Base-by-base conservation (phyloP, 2,113 vertebrate genomes). In the Dendropsophus ebraccatus region DNA sequence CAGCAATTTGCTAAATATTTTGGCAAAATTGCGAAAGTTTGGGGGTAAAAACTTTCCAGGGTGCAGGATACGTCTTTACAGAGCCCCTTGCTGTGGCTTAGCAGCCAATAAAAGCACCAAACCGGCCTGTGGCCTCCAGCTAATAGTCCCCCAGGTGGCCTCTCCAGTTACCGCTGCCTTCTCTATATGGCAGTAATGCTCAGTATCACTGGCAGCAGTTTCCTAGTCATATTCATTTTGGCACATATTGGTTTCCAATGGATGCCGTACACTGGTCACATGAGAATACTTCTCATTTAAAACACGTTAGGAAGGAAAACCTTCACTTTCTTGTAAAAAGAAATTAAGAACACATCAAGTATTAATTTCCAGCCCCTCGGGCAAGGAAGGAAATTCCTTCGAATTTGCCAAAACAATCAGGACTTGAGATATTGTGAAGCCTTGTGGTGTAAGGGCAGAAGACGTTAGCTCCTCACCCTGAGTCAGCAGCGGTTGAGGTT, bases 381-480 rank as follows among this genome's bases (percentile, higher is more conserved):
- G 89, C 89, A 90, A 91, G 92, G 90, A 92, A 91, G 92, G 91
- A 91, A 91, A 92, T 92, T 91, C 91, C 90, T 91, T 87, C 87
- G 89, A 88, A 87, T 90, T 90, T 88, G 89, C 88, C 90, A 91
- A 91, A 91, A 90, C 89, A 92, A 91, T 92, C 90, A 90, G 88
- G 28, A 85, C 89, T 90, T 91, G 86, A 91, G 88, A 87, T 88
- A 83, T 82, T 90, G 81, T 91, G 19, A 87, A 90, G 81, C 88
- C 89, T 88, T 81, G 85, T 89, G 86, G 86, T n/a, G n/a, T 89
- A 54, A 82, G 82, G 87, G 86, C 75, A 86, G 67, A 70, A 88
- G 89, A 91, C 86, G 83, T 82, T 0, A 0, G 35, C 88, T 90
- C 90, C 77, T 88, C 87, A 88, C 81, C 82, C 74, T 58, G 74